These are phyloP conservation scores for Amblyopsis rosae DNA, from an alignment of 2,113 vertebrate species.

Conservation along the genomic window DNA sequence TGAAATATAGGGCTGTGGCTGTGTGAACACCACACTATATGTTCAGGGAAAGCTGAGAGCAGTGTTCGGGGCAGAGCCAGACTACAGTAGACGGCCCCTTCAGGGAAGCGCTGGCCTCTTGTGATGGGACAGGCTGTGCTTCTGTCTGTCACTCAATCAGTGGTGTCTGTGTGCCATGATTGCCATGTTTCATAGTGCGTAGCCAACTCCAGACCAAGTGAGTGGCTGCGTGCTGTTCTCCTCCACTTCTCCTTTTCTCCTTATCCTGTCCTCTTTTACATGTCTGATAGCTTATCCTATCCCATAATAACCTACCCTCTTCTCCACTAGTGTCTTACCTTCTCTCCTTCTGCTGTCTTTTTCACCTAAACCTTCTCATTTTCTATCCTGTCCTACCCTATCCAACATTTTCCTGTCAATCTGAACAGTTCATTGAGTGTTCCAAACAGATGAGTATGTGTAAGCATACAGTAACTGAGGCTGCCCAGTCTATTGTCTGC, in stretches of 20 bases:
- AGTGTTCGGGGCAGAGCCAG: no score
- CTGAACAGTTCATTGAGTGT: background rate
- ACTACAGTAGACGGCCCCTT: conserved; percentile 29
- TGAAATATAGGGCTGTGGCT: no score
- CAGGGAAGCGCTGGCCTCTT: conserved; percentile 17
- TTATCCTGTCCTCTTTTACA: background rate
- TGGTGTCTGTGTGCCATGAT: conserved; percentile 49
- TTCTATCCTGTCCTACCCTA: no score
- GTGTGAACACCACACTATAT: no score
- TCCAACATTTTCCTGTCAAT: background rate
- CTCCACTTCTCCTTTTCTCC: background rate
- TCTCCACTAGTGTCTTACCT: no score
- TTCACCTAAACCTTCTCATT: no score
- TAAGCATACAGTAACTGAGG: background rate
- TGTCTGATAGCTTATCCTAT: no score
- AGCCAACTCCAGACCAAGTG: conserved; percentile 39
- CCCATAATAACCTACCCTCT: no score
- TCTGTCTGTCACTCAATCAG: conserved; percentile 40
- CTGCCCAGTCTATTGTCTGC: background rate
- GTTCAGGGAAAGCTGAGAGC: no score
- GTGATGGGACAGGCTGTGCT: conserved; percentile 45
- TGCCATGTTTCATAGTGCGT: conserved; percentile 58
- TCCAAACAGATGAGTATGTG: background rate
- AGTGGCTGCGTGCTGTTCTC: conserved; percentile 27
- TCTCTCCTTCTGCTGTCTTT: no score